These are phyloP conservation scores for Glyptemys insculpta DNA, from an alignment of 2,797 vertebrate species.

Conservation along the genomic window DNA sequence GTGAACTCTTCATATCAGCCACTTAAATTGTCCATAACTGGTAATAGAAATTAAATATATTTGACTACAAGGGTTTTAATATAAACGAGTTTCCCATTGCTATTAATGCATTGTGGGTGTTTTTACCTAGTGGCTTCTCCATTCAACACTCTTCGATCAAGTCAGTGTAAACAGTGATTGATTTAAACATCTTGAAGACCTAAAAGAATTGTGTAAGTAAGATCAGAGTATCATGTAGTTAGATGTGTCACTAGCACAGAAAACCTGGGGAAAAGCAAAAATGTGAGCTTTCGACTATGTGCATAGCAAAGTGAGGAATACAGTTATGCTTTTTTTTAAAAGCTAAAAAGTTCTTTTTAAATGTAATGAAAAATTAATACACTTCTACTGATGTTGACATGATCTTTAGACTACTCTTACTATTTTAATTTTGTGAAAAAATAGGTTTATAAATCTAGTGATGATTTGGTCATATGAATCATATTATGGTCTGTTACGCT, in stretches of 20 bases:
- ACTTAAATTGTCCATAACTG: no score
- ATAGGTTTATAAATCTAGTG: neutral
- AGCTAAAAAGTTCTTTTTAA: no score
- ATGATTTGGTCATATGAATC: conserved; percentile 27
- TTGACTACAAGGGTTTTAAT: no score
- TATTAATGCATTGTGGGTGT: no score
- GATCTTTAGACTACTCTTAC: neutral
- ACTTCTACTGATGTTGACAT: neutral
- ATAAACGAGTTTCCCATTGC: no score
- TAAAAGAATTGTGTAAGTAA: neutral
- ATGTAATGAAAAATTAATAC: neutral
- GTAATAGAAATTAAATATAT: no score
- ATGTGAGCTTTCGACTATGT: rapidly evolving
- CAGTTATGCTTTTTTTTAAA: no score
- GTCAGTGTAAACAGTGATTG: neutral
- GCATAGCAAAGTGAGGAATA: neutral
- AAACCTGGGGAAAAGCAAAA: conserved; percentile 1
- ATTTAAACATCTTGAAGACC: conserved; percentile 20
- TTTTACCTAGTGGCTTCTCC: no score
- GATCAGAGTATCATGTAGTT: neutral
- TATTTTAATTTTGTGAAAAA: conserved; percentile 29
- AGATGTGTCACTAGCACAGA: neutral
- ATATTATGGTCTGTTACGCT: neutral
- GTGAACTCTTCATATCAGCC: no score
- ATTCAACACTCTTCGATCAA: neutral